These are phyloP conservation scores for Gobio occitaniae DNA, from an alignment of 2,797 vertebrate species.

Conservation along the genomic window DNA sequence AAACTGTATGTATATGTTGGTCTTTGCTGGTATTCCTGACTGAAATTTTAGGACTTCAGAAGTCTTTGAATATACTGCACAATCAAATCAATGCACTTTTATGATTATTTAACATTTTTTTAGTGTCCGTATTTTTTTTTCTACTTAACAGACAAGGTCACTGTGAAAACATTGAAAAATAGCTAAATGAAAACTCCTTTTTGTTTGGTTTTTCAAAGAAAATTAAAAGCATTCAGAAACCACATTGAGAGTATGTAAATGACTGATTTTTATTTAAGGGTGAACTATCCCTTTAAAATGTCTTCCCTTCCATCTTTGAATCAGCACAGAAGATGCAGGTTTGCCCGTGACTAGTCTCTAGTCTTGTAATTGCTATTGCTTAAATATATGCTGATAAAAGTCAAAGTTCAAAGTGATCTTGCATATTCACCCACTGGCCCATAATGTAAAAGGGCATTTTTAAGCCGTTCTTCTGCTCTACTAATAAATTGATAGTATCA, in stretches of 20 bases:
- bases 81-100: not conserved
- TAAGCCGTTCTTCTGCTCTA: not conserved
- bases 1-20: not conserved
- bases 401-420: constrained; percentile 6
- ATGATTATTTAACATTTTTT: not conserved
- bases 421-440: constrained; percentile 2
- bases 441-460: not conserved
- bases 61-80: not conserved
- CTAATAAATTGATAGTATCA: constrained; percentile 42
- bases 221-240: not conserved
- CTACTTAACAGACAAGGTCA: not conserved
- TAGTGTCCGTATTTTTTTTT: no score
- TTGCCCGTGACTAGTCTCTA: not conserved
- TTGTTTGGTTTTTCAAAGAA: not conserved
- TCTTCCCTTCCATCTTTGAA: not conserved
- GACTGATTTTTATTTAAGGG: not conserved
- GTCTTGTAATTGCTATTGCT: not conserved
- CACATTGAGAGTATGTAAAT: not conserved
- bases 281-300: not conserved
- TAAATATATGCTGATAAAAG: constrained; percentile 7
- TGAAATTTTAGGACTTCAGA: not conserved
- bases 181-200: not conserved
- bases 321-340: not conserved
- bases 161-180: not conserved
- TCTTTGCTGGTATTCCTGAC: not conserved